A percentile compares a stretch with the other conserved stretches of the same genome.
Evolutionary conservation across 1,140 invertebrate species (phyloP).

Genomic region (Pogonus chalceus): DNA sequence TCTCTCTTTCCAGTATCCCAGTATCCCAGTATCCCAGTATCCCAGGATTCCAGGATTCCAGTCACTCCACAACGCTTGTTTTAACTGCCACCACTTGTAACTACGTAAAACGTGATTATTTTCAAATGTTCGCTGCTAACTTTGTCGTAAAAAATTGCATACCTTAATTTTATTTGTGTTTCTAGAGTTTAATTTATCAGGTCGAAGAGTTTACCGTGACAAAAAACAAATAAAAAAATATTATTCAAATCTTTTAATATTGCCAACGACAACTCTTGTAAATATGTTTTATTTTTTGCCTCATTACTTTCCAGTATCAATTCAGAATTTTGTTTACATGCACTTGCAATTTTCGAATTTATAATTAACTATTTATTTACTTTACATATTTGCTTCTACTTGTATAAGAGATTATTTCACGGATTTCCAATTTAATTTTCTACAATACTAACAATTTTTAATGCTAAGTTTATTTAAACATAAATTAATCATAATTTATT

Average conservation of each 20-base stretch:
- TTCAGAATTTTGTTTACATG: too few relatives aligned
- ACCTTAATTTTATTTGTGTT: constrained; percentile 6
- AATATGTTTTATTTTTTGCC: too few relatives aligned
- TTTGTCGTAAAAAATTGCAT: constrained; percentile 1
- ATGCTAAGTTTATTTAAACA: too few relatives aligned
- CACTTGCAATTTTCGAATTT: too few relatives aligned
- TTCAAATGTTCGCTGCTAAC: not conserved
- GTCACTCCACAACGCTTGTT: not conserved
- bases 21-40: not conserved
- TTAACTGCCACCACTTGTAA: not conserved
- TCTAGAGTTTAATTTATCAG: not conserved
- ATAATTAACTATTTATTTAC: too few relatives aligned
- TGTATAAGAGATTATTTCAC: too few relatives aligned
- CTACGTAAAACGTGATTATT: not conserved
- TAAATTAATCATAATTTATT: too few relatives aligned
- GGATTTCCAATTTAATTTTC: too few relatives aligned
- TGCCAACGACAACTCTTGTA: not conserved
- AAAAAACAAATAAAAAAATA: constrained; percentile 1
- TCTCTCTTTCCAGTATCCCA: not conserved
- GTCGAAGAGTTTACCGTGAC: not conserved
- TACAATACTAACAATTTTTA: too few relatives aligned
- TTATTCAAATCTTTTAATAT: constrained; percentile 4
- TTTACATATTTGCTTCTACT: too few relatives aligned
- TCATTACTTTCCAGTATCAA: too few relatives aligned
- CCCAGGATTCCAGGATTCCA: not conserved